phyloP scores from a whole-genome alignment of 2,888 invertebrate species.

The Chironomus tentans region DNA sequence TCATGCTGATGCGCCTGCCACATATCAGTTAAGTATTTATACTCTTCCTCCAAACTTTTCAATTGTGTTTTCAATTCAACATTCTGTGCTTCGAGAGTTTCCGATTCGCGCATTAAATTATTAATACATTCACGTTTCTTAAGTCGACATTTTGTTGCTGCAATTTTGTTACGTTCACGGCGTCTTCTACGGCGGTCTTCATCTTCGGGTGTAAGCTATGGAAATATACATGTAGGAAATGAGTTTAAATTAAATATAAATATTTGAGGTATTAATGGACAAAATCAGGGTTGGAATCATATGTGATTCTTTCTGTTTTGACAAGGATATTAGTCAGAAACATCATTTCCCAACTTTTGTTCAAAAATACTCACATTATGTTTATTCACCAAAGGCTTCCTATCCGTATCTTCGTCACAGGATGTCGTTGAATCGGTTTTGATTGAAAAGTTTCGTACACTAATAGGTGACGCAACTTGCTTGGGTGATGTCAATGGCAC shows the following conservation, averaged over 20 bases:
- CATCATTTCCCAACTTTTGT: too few relatives aligned
- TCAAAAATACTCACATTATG: slow-evolving; percentile 42
- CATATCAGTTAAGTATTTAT: slow-evolving; percentile 69
- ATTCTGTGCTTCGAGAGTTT: slow-evolving; percentile 75
- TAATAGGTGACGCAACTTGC: slow-evolving; percentile 30
- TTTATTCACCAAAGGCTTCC: slow-evolving; percentile 46
- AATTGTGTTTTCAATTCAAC: slow-evolving; percentile 75
- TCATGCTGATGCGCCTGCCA: slow-evolving; percentile 62
- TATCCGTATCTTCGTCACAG: slow-evolving; percentile 53
- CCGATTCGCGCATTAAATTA: slow-evolving; percentile 77
- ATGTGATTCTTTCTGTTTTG: too few relatives aligned
- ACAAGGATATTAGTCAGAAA: too few relatives aligned
- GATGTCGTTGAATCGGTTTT: slow-evolving; percentile 30
- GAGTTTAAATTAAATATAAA: slow-evolving; percentile 19
- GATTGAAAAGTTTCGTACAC: not conserved
- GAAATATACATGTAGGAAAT: slow-evolving; percentile 24
- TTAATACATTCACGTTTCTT: slow-evolving; percentile 86
- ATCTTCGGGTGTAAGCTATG: slow-evolving; percentile 79
- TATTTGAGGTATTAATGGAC: not conserved
- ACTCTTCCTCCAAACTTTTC: slow-evolving; percentile 69
- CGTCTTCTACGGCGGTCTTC: slow-evolving; percentile 77
- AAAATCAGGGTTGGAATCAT: too few relatives aligned
- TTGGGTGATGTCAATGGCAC: slow-evolving; percentile 33
- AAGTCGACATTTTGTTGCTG: slow-evolving; percentile 87
- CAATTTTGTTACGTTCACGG: slow-evolving; percentile 87